Conservation (phyloP, 2,113 vertebrate genomes). For the Clarias batrachus region DNA sequence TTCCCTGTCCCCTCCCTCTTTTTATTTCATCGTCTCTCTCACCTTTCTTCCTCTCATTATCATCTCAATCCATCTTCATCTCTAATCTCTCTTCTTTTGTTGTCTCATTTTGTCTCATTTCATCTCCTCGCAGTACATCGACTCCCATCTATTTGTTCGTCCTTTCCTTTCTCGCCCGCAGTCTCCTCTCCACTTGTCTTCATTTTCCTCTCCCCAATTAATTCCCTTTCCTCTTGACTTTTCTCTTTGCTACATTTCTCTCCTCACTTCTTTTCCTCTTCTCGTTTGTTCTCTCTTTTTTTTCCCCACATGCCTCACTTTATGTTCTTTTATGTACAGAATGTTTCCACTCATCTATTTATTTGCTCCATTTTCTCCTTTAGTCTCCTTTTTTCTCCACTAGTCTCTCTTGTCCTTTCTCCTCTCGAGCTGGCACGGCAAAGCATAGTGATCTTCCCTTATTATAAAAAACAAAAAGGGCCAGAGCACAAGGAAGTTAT, state of each 20-base stretch:
- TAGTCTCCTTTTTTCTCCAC: neutral
- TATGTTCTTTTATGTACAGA: neutral
- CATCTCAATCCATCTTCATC: too few relatives aligned
- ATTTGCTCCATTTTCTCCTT: neutral
- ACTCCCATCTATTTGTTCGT: neutral
- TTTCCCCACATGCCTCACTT: neutral
- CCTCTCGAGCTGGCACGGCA: conserved; percentile 11
- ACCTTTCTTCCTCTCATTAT: neutral
- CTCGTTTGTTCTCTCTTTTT: neutral
- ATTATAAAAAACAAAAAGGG: conserved; percentile 49
- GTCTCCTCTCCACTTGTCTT: neutral
- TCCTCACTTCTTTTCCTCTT: neutral
- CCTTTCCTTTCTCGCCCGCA: neutral
- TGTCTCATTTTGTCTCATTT: neutral
- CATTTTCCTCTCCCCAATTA: neutral
- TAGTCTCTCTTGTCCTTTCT: neutral
- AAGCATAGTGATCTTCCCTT: conserved; percentile 46
- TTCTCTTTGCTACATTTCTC: neutral
- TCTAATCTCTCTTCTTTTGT: neutral
- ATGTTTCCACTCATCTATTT: neutral
- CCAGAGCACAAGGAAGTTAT: conserved; percentile 56
- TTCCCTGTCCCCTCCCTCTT: neutral
- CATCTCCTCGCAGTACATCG: too few relatives aligned
- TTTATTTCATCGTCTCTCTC: neutral
- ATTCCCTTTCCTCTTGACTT: neutral